Evolutionary conservation across 2,888 invertebrate species (phyloP).

Genomic region (Tridacna crocea): DNA sequence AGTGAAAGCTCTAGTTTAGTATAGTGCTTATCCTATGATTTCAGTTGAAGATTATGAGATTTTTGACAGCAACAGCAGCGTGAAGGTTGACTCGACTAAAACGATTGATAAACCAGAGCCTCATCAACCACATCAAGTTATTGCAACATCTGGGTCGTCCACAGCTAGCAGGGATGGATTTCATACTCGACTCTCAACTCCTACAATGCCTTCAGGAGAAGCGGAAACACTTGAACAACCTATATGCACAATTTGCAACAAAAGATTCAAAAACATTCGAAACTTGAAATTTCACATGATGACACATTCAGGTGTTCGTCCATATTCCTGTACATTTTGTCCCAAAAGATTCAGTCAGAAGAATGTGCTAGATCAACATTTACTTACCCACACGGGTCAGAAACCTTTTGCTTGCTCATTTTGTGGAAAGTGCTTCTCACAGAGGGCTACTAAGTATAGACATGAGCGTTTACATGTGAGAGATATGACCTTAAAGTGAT

Average conservation of each 20-base stretch:
- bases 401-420: constrained; percentile 5
- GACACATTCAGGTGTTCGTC: constrained; percentile 22
- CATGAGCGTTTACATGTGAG: constrained; percentile 3
- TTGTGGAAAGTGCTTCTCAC: constrained; percentile 19
- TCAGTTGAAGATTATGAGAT: not conserved
- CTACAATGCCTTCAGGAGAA: not conserved
- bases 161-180: not conserved
- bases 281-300: constrained; percentile 25
- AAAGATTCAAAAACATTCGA: constrained; percentile 15
- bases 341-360: constrained; percentile 27
- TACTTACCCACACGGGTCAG: constrained; percentile 25
- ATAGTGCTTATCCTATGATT: too few relatives aligned
- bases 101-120: not conserved
- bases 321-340: constrained; percentile 20
- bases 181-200: not conserved
- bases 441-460: constrained; percentile 16
- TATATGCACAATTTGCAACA: constrained; percentile 5
- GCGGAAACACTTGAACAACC: constrained; percentile 1
- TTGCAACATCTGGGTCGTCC: not conserved
- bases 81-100: not conserved
- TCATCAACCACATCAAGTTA: not conserved
- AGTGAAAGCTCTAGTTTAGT: too few relatives aligned
- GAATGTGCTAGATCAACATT: constrained; percentile 25
- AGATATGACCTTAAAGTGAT: not conserved
- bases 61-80: not conserved